Base-by-base conservation (phyloP, 2,888 invertebrate species). In the Rutpela maculata region DNA sequence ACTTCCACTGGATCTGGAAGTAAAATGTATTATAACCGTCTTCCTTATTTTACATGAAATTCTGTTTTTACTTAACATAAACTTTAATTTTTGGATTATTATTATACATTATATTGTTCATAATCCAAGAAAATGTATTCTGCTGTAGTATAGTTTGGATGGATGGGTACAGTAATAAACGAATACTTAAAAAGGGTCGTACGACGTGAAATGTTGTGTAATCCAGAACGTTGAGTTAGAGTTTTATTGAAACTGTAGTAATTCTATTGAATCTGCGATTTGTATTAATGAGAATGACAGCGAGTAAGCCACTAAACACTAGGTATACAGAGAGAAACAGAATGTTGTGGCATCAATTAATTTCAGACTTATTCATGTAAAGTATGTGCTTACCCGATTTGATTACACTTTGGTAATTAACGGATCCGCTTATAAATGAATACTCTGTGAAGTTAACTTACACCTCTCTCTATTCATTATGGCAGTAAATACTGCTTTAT, bases 341-440 rank as follows among this genome's bases (percentile, higher is more conserved):
- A 56, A 69, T 71, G 59, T 66, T 74, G 71, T 56, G 60, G 75
- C 78, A 83, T 74, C 80, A 82, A 82, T 80, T 80, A 78, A 82
- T 81, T 79, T 75, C 75, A 82, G 83, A 82, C 80, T 85, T 85
- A 87, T 87, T 86, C 86, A 85, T 83, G 83, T 84, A 80, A 86
- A 88, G 86, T 86, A 85, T 86, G 85, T 86, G 85, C 86, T 86
- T 87, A 86, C 82, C 83, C 87, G 86, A 88, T 87, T 88, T 88
- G 88, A 88, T 88, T 88, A 88, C 88, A 88, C 86, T 87, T 88
- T 86, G 86, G 86, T 87, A 88, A 88, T 88, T 88, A 88, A 87
- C 85, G 83, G 85, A 88, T 87, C 86, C 86, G 84, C 85, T 88
- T 87, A 87, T 77, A 77, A 76, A 85, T 85, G 86, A 87, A 86